Evolutionary conservation across 2,888 invertebrate genomes (phyloP).

Genomic region (Synergus laeviventris): DNA sequence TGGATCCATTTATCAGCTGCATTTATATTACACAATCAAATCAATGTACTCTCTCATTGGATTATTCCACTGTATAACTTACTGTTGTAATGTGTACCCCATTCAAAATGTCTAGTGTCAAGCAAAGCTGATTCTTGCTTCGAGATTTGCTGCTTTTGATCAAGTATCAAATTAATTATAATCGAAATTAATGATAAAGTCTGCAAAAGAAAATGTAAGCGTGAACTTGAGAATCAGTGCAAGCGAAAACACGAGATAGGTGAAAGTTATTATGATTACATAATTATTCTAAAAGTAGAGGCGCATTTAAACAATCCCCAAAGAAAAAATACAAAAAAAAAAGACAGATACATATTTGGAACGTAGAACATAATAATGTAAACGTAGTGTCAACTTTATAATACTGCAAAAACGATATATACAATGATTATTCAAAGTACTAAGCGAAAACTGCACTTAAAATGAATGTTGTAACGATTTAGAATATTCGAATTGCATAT

Average conservation of each 20-base stretch:
- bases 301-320: constrained; percentile 61
- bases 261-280: constrained; percentile 50
- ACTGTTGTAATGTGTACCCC: constrained; percentile 66
- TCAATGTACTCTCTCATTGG: constrained; percentile 51
- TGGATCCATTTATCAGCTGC: constrained; percentile 15
- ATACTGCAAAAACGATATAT: constrained; percentile 69
- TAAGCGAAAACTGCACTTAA: constrained; percentile 67
- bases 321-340: constrained; percentile 46
- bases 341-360: constrained; percentile 69
- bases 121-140: constrained; percentile 69
- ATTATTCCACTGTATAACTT: constrained; percentile 66
- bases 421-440: constrained; percentile 71
- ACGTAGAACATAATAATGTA: constrained; percentile 70
- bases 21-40: constrained; percentile 37
- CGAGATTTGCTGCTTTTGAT: not conserved
- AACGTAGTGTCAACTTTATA: constrained; percentile 70
- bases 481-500: constrained; percentile 67
- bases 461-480: constrained; percentile 69
- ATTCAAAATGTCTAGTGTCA: constrained; percentile 68
- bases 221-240: constrained; percentile 65
- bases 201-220: not conserved
- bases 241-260: constrained; percentile 67
- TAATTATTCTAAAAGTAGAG: constrained; percentile 54
- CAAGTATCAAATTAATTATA: not conserved
- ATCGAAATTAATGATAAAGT: not conserved